Percentiles rank a stretch among this genome's conserved stretches.
Conservation (phyloP, 1,140 invertebrate genomes). For the Physella acuta region DNA sequence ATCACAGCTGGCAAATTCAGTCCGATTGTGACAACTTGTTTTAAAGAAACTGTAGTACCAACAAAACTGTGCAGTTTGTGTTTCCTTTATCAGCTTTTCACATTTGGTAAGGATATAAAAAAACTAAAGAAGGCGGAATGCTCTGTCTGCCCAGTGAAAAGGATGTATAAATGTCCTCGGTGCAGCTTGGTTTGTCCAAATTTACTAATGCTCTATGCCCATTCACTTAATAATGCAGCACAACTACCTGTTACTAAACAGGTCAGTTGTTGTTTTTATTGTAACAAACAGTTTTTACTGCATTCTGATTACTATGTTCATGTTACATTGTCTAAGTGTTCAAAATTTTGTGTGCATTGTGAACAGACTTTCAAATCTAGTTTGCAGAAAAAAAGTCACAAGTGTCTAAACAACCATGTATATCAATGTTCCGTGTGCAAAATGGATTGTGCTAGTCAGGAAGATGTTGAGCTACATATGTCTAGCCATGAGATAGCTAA, state of each 20-base stretch:
- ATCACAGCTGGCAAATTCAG: background rate
- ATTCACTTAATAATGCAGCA: background rate
- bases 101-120: background rate
- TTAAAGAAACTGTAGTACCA: background rate
- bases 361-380: background rate
- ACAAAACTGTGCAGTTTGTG: background rate
- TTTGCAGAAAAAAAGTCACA: background rate
- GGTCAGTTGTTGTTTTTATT: background rate
- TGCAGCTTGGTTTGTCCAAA: background rate
- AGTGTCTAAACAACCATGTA: too few relatives aligned
- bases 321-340: background rate
- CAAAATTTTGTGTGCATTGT: background rate
- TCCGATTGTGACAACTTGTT: background rate
- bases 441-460: too few relatives aligned
- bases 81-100: background rate
- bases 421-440: too few relatives aligned
- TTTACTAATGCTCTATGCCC: background rate
- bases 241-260: background rate
- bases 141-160: background rate
- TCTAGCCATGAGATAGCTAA: too few relatives aligned
- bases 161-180: background rate
- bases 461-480: too few relatives aligned
- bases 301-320: background rate
- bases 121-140: background rate
- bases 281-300: background rate